Evolutionary conservation across 53 echinoderm and acorn worm species (phyloP), one percentile per base, ranked within the genome.

Genomic region (Mesocentrotus franciscanus): DNA sequence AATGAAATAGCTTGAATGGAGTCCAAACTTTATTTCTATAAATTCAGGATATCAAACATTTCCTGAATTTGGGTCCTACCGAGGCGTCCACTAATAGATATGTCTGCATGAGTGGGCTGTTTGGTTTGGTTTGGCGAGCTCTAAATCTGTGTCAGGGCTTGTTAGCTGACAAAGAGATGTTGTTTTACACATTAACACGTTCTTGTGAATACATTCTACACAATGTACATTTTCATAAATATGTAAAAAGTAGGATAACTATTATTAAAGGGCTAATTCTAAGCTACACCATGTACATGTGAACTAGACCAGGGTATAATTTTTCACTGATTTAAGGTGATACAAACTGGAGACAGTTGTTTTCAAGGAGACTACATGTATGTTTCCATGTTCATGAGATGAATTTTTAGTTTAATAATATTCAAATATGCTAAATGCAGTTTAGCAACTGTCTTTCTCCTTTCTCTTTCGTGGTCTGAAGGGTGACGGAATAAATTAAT

Each of bases 11-110:
- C 60, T 90, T 90, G 90, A 90, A 58, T 90, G 60, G 13, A 90
- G 90, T 90, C 90, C 90, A 90, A 90, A 90, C 90, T 59, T 90
- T 90, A 90, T 90, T 90, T 60, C 35, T 27, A 60, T 90, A 60
- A 59, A 90, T 60, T 30, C 90, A 90, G 90, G 90, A 90, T 59
- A 90, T 90, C 58, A 60, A 29, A 60, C 15, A 59, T 90, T 59
- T 90, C 90, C 90, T 90, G 90, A 90, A 90, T 90, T 58, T 27
- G 90, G 90, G 90, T 90, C 27, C 30, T 59, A 59, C 29, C 29
- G 60, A 90, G 90, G 90, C 90, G 90, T 59, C 60, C 18, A 58
- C 90, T 90, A 90, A 90, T 59, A 90, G 60, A 90, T 12, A 60
- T 60, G 90, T 90, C 90, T 90, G 58, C 60, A 60, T 90, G 33